Base-by-base conservation (phyloP, 2,113 vertebrate genomes). In the Heterocephalus glaber region DNA sequence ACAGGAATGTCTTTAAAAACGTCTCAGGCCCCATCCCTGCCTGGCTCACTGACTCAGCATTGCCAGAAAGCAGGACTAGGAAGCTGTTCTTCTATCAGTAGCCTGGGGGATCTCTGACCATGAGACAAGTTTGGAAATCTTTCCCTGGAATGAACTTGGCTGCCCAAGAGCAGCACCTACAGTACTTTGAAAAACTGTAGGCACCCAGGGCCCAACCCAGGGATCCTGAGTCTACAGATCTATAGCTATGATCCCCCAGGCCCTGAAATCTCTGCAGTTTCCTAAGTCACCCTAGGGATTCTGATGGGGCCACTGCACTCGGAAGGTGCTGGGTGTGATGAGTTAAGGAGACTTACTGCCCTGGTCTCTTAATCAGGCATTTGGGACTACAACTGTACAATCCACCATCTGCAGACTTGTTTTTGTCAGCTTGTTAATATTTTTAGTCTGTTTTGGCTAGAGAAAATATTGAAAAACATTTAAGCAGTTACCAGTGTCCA, bases 41-140 rank as follows among this genome's bases (percentile, higher is more conserved):
- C 89, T 60, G 90, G 81, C 72, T 79, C 89, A 47, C 89, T 91
- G 86, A 93, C 79, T 83, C 96, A 96, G 94, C 89, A 91, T 91
- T 58, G 86, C 96, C 96, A 89, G 83, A 86, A 96, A 95, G 72
- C 3, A 11, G 28, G 66, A 41, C 79, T 22, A 33, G 90, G 77
- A 94, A 92, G 81, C 76, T 76, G 11, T 5, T n/a, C 68, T 83
- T 89, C 82, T 54, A 80, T 17, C 52, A 68, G 47, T 49, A 90
- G 60, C 54, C 76, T 65, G 19, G 14, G 66, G 90, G 72, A 89
- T 74, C 83, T 19, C n/a, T 35, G 38, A 63, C 77, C 72, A 47
- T 28, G 68, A 80, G 80, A 74, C 74, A 66, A 83, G 86, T 77
- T n/a, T 41, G 87, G 92, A 83, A 87, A 92, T 86, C 80, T 89